These are phyloP conservation scores for Trogon melanurus DNA, from an alignment of 2,113 vertebrate species.

Conservation along the genomic window DNA sequence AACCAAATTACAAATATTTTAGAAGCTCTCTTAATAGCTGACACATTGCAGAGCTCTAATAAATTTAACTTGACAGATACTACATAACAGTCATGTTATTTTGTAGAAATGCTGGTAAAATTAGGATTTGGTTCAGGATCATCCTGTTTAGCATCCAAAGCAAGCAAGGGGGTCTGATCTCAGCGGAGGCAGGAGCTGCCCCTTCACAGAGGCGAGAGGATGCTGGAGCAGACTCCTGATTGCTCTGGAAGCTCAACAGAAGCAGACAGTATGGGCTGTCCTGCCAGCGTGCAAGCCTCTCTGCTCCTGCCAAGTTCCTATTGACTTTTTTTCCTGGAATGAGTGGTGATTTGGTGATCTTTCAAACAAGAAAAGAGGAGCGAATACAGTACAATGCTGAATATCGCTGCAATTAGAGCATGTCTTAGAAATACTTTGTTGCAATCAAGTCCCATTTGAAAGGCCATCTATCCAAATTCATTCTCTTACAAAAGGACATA, in stretches of 20 bases:
- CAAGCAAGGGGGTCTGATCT: not conserved
- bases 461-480: not conserved
- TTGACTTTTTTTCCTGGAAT: not conserved
- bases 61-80: not conserved
- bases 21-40: not conserved
- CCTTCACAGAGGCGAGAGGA: not conserved
- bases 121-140: not conserved
- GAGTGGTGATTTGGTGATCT: not conserved
- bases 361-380: not conserved
- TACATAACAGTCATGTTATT: not conserved
- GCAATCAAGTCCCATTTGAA: slow-evolving; percentile 12
- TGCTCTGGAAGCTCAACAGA: not conserved
- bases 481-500: not conserved
- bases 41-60: not conserved
- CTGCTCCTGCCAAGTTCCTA: not conserved
- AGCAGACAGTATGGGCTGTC: not conserved
- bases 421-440: not conserved
- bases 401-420: not conserved
- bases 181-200: not conserved
- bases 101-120: not conserved
- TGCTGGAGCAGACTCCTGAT: not conserved
- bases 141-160: not conserved
- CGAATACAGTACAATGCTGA: not conserved
- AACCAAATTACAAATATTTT: not conserved
- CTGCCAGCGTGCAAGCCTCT: not conserved